A percentile compares a stretch with the other conserved stretches of the same genome.
Evolutionary conservation across 2,888 invertebrate genomes (phyloP).

Genomic region (Lepeophtheirus nordmannii): DNA sequence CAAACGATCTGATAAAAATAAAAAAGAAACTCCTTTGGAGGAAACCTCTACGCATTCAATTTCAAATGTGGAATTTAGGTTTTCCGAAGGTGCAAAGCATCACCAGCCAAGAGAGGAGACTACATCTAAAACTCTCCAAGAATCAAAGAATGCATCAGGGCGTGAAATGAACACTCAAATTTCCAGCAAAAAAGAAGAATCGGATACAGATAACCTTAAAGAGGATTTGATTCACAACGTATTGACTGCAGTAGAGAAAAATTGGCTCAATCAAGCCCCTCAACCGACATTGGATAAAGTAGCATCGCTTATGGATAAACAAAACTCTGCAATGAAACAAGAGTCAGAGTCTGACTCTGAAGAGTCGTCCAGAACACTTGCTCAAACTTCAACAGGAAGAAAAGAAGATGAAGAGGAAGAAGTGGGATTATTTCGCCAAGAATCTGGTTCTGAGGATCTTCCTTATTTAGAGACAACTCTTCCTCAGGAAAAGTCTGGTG

Average conservation of each 20-base stretch:
- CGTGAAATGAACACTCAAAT: too few species aligned
- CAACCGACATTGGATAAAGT: conserved; percentile 22
- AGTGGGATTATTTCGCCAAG: conserved; percentile 11
- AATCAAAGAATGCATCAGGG: too few species aligned
- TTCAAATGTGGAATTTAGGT: too few species aligned
- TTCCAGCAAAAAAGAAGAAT: not conserved
- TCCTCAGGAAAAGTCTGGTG: conserved; percentile 19
- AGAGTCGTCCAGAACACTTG: not conserved
- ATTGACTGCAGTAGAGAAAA: conserved; percentile 20
- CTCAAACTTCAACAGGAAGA: not conserved
- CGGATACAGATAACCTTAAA: not conserved
- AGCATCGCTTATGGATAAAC: not conserved
- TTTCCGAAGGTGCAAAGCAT: too few species aligned
- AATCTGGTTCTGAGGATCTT: conserved; percentile 18
- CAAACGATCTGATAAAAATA: conserved; percentile 4
- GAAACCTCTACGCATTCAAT: not conserved
- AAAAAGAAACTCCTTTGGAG: not conserved
- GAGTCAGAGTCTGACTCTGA: conserved; percentile 13
- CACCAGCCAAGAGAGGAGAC: too few species aligned
- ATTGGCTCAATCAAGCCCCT: conserved; percentile 24
- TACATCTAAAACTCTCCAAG: too few species aligned
- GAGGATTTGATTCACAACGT: conserved; percentile 22
- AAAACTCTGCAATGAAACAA: not conserved
- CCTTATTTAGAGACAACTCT: conserved; percentile 23
- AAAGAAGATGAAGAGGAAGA: conserved; percentile 14